phyloP scores from a whole-genome alignment of 2,113 vertebrate species.

The Sisor rabdophorus region DNA sequence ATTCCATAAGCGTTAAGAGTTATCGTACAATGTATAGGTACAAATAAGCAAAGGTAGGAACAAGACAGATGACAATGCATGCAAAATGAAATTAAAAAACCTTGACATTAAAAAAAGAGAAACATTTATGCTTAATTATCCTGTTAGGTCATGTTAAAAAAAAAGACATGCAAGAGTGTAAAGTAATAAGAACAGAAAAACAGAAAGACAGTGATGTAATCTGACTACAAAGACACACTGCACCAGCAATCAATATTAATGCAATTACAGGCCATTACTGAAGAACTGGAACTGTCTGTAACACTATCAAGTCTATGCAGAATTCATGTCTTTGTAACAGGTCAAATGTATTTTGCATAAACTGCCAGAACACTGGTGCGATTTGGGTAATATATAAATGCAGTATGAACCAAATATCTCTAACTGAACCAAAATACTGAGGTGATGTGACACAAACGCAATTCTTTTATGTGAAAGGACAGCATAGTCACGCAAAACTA shows the following conservation, averaged over 20 bases:
- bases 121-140: not conserved
- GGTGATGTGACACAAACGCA: too few relatives aligned
- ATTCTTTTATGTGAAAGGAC: too few relatives aligned
- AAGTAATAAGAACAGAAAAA: not conserved
- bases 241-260: constrained; percentile 45
- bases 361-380: too few relatives aligned
- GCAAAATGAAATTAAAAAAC: not conserved
- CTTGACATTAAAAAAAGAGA: not conserved
- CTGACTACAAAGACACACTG: constrained; percentile 18
- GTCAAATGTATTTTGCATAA: too few relatives aligned
- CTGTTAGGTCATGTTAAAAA: not conserved
- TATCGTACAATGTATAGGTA: not conserved
- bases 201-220: not conserved
- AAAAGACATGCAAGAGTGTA: not conserved
- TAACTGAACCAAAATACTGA: too few relatives aligned
- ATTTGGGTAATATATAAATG: too few relatives aligned
- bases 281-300: too few relatives aligned
- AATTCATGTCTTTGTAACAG: too few relatives aligned
- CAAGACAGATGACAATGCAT: not conserved
- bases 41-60: not conserved
- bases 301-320: not conserved
- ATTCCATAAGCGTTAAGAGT: not conserved
- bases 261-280: constrained; percentile 15
- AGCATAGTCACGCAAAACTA: too few relatives aligned
- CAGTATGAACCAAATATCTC: too few relatives aligned